Evolutionary conservation across 2,113 vertebrate species (phyloP).

Genomic region (Globicephala melas): DNA sequence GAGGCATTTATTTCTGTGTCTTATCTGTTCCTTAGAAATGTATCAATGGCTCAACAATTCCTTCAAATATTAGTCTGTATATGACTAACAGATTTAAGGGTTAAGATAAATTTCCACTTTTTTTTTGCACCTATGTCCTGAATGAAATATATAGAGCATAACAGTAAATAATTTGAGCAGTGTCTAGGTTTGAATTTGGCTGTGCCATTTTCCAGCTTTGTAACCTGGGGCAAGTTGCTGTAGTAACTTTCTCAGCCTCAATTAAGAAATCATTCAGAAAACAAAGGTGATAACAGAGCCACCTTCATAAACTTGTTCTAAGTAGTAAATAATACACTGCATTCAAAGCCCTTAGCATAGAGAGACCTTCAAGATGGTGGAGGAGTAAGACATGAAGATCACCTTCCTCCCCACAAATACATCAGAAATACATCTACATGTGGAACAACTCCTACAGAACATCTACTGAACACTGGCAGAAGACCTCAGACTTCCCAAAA

Average conservation of each 20-base stretch:
- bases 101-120: not conserved
- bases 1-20: not conserved
- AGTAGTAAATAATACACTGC: not conserved
- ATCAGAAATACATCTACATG: too few relatives aligned
- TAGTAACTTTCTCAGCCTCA: not conserved
- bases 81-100: not conserved
- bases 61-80: not conserved
- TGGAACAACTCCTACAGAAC: too few relatives aligned
- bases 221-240: not conserved
- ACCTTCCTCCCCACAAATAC: too few relatives aligned
- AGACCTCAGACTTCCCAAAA: too few relatives aligned
- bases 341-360: not conserved
- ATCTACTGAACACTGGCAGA: too few relatives aligned
- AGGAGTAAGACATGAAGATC: too few relatives aligned
- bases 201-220: not conserved
- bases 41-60: not conserved
- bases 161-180: not conserved
- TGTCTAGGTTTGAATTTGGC: not conserved
- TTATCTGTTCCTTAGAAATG: not conserved
- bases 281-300: not conserved
- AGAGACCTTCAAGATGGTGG: too few relatives aligned
- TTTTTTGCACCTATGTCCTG: not conserved
- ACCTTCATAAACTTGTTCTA: not conserved
- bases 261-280: not conserved
- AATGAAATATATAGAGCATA: not conserved